Conservation (phyloP, 2,113 vertebrate species). For the Hippocampus abdominalis region DNA sequence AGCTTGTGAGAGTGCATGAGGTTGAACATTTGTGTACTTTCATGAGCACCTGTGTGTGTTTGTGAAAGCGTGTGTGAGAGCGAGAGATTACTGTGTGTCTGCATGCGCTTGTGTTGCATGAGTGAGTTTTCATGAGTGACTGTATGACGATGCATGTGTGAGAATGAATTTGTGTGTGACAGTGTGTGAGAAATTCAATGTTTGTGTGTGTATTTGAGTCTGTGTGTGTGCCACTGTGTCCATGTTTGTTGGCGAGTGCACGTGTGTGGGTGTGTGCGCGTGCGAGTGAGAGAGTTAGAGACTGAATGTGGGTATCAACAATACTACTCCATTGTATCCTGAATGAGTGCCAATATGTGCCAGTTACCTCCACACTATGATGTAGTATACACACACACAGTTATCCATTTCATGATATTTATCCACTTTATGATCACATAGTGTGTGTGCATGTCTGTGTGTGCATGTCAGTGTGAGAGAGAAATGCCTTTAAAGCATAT, state of each 20-base stretch:
- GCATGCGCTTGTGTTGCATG: not conserved
- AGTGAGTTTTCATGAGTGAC: no score
- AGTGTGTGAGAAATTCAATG: not conserved
- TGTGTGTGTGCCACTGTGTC: slow-evolving; percentile 52
- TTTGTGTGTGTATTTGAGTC: not conserved
- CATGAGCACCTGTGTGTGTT: no score
- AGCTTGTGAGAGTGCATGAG: slow-evolving; percentile 17
- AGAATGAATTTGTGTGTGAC: slow-evolving; percentile 1
- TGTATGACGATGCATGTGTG: slow-evolving; percentile 53
- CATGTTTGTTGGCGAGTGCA: not conserved
- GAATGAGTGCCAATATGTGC: not conserved
- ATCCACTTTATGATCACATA: no score
- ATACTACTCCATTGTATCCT: not conserved
- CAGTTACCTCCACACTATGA: not conserved
- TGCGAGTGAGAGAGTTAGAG: slow-evolving; percentile 21
- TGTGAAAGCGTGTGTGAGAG: not conserved
- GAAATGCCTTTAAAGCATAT: not conserved
- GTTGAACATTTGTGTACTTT: not conserved
- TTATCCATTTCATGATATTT: no score
- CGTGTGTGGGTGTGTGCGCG: not conserved
- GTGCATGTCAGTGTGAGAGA: not conserved
- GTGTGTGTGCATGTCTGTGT: not conserved
- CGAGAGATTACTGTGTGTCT: no score
- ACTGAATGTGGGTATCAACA: not conserved
- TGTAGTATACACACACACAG: not conserved